Conservation (phyloP, 1,140 invertebrate species). For the Harlomillsia oculata region DNA sequence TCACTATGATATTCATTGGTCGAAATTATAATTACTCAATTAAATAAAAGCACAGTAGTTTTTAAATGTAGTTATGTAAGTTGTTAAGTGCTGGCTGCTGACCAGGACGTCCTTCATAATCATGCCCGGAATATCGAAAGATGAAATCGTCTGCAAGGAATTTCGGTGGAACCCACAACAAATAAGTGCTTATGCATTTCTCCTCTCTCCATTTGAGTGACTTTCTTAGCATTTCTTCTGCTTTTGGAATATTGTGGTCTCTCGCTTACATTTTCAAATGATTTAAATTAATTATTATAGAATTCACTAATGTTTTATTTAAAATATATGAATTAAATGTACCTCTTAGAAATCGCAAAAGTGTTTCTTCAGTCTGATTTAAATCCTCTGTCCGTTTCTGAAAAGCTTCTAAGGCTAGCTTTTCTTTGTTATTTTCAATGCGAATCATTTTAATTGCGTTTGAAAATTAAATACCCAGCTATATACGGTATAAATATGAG, state of each 20-base stretch:
- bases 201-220: conserved; percentile 6
- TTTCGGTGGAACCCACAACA: conserved; percentile 1
- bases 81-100: too few relatives aligned
- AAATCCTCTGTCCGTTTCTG: neutral
- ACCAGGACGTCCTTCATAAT: neutral
- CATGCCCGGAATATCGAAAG: neutral
- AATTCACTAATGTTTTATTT: neutral
- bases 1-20: neutral
- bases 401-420: conserved; percentile 1
- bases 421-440: neutral
- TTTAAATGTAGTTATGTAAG: too few relatives aligned
- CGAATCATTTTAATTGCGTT: neutral
- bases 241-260: neutral
- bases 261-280: neutral
- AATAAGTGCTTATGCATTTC: conserved; percentile 1
- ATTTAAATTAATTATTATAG: neutral
- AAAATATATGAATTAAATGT: neutral
- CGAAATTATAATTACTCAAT: neutral
- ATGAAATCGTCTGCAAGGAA: neutral
- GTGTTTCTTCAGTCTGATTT: conserved; percentile 1
- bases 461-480: too few relatives aligned
- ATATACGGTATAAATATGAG: too few relatives aligned
- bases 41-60: too few relatives aligned
- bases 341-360: conserved; percentile 9
- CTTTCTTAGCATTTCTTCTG: conserved; percentile 1